Evolutionary conservation across 2,113 vertebrate genomes (phyloP).

Genomic region (Collichthys lucidus): DNA sequence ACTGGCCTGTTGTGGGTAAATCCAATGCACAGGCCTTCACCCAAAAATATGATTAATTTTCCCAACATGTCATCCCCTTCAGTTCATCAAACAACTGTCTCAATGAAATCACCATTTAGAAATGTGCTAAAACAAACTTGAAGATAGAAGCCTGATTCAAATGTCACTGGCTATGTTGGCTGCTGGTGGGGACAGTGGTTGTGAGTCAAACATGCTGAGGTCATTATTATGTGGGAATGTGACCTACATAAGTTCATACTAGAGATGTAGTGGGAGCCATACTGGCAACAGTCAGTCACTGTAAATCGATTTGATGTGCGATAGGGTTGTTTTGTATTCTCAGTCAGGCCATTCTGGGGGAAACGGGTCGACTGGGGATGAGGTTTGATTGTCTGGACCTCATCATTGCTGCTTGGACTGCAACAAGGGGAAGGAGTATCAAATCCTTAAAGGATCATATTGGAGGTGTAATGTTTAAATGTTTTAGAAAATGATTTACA

Average conservation of each 20-base stretch:
- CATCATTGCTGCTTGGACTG: constrained; percentile 12
- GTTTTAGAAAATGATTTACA: neutral
- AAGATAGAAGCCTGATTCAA: neutral
- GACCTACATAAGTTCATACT: constrained; percentile 47
- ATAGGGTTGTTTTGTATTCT: constrained; percentile 4
- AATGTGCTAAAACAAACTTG: neutral
- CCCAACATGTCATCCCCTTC: neutral
- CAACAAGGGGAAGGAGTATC: neutral
- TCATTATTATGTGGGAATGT: constrained; percentile 43
- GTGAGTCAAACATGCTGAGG: too few species aligned
- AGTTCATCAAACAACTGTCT: constrained; percentile 12
- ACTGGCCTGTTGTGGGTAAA: neutral
- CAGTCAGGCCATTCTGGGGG: neutral
- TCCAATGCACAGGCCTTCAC: neutral
- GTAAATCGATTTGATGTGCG: constrained; percentile 41
- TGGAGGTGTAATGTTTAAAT: neutral
- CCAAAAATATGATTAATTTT: constrained; percentile 4
- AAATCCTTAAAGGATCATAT: neutral
- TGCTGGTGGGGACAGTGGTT: constrained; percentile 6
- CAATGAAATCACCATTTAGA: neutral
- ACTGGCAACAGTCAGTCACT: constrained; percentile 17
- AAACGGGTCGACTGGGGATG: constrained; percentile 34
- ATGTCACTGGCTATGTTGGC: neutral
- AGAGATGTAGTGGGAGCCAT: constrained; percentile 6
- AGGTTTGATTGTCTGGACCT: constrained; percentile 34